Base-by-base conservation (phyloP, 2,797 vertebrate species). In the Alectoris magna region DNA sequence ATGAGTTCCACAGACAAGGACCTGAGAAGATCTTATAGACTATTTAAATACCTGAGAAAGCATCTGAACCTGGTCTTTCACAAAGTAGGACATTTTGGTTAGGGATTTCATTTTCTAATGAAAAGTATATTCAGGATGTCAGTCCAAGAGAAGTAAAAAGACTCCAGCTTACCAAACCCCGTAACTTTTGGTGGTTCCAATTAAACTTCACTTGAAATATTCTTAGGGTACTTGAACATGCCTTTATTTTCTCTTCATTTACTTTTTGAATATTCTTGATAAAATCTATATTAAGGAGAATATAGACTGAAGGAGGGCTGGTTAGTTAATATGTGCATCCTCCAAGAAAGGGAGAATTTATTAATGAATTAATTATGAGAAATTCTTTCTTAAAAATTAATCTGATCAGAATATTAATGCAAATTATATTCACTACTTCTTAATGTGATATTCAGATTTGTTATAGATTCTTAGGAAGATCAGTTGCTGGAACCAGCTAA, bases 381-480 rank as follows among this genome's bases (percentile, higher is more conserved):
- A 71, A 72, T 43, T 84, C n/a, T 19, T 8, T 49, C 23, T 78
- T 62, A 82, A 92, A 87, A 73, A 39, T 23, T 67, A 55, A 88
- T 18, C 24, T 76, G 39, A n/a, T 34, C 11, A 21, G 26, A 79
- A 71, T 68, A 55, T 12, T 62, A 29, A 78, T 29, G 11, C 43
- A 7, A 92, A 59, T 39, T 3, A 5, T 23, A 70, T 41, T 83
- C 5, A 31, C 2, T 60, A 9, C 38, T 84, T 78, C 41, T 43
- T 84, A 49, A 49, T 14, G 23, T 2, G 4, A 34, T 14, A 21
- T 48, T 72, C 16, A 49, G 19, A 63, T 74, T 58, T 53, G 14
- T 48, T 67, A 18, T 15, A 10, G 8, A 22, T 34, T 69, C 26
- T 67, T 24, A 39, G 15, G 29, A 12, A 56, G 26, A 41, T 2